Conservation (phyloP, 2,797 vertebrate species). For the Dromococcyx pavoninus region DNA sequence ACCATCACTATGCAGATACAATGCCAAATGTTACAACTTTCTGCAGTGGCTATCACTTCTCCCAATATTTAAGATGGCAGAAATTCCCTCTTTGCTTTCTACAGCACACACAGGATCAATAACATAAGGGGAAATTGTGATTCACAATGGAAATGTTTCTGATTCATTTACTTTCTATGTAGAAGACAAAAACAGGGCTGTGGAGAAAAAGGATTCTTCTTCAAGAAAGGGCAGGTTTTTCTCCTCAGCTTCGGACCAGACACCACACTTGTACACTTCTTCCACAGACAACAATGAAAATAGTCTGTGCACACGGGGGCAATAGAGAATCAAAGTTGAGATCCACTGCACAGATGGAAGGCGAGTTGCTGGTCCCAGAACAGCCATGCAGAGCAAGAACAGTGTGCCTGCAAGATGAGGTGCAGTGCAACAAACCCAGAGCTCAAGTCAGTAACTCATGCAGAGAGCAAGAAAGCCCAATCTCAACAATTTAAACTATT, state of each 20-base stretch:
- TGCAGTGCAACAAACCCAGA: background rate
- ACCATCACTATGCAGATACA: background rate
- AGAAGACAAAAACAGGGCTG: accelerated
- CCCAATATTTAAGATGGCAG: background rate
- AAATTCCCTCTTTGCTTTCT: background rate
- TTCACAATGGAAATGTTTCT: constrained; percentile 6
- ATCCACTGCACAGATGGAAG: accelerated
- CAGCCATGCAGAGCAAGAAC: background rate
- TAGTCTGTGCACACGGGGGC: accelerated
- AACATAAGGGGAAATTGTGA: background rate
- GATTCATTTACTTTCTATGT: background rate
- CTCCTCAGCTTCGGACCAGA: background rate
- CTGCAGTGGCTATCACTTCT: background rate
- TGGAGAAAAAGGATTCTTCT: background rate
- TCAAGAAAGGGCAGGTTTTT: background rate
- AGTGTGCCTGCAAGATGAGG: background rate
- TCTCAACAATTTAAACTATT: background rate
- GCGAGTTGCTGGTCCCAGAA: accelerated
- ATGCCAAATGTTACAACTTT: constrained; percentile 11
- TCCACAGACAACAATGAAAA: background rate
- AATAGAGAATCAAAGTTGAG: background rate
- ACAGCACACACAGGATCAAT: background rate
- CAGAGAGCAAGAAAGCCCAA: background rate
- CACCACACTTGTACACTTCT: background rate
- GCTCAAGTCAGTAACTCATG: accelerated